Percentiles rank a stretch among this genome's conserved stretches.
Conservation (phyloP, 2,797 vertebrate genomes). For the Ptychadena robeensis region DNA sequence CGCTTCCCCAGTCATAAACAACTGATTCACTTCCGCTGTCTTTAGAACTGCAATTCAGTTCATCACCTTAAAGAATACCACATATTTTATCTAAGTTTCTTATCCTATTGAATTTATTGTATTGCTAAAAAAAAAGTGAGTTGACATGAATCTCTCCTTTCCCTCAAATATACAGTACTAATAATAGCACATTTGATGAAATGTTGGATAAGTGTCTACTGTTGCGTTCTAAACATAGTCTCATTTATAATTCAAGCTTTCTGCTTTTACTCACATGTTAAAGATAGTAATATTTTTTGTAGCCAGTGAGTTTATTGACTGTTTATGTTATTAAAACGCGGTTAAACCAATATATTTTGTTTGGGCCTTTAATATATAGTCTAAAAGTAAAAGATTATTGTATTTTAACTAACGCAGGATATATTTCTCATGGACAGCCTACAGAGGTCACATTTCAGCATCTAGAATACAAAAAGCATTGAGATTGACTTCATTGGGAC, state of each 20-base stretch:
- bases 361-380: not conserved
- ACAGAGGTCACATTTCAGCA: not conserved
- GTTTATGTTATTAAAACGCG: constrained; percentile 12
- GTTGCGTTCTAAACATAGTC: constrained; percentile 50
- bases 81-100: constrained; percentile 17
- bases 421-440: not conserved
- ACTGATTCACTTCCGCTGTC: constrained; percentile 40
- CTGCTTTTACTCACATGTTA: constrained; percentile 43
- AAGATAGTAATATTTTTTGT: constrained; percentile 47
- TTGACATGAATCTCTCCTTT: not conserved
- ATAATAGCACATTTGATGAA: constrained; percentile 39
- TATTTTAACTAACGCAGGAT: too few species aligned
- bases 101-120: not conserved
- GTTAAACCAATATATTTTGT: not conserved
- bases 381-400: too few species aligned
- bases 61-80: constrained; percentile 28
- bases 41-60: constrained; percentile 32
- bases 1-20: constrained; percentile 50
- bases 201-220: constrained; percentile 35
- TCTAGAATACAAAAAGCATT: not conserved
- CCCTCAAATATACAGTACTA: constrained; percentile 2
- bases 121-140: constrained; percentile 5
- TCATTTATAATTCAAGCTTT: constrained; percentile 53
- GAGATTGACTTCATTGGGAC: not conserved
- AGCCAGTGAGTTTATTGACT: constrained; percentile 43